These are phyloP conservation scores for Drosophila azteca DNA, from an alignment of 1,140 invertebrate species.

Conservation along the genomic window DNA sequence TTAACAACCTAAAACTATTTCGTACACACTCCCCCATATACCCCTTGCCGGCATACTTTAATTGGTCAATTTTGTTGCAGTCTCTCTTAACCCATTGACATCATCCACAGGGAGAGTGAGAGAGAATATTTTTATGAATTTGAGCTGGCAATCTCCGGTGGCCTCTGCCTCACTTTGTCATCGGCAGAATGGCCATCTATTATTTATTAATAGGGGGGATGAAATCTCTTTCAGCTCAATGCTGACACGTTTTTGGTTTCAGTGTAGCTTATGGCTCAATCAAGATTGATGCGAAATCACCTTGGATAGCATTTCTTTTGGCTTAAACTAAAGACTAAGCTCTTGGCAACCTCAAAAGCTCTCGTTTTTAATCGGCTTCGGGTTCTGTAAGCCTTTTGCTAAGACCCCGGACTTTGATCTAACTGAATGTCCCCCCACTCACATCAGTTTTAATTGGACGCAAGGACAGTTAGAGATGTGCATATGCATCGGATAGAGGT, in stretches of 20 bases:
- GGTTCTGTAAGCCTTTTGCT: slow-evolving; percentile 22
- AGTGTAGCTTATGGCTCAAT: not conserved
- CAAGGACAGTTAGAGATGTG: slow-evolving; percentile 1
- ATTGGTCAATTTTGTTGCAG: slow-evolving; percentile 54
- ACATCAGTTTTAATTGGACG: slow-evolving; percentile 38
- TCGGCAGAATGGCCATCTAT: slow-evolving; percentile 25
- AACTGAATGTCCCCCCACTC: slow-evolving; percentile 18
- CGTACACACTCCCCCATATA: not conserved
- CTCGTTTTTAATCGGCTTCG: slow-evolving; percentile 24
- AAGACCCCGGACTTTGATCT: not conserved
- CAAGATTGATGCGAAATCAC: not conserved
- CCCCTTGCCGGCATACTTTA: slow-evolving; percentile 15
- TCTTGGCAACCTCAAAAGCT: slow-evolving; percentile 12
- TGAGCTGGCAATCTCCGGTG: not conserved
- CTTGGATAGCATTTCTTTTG: not conserved
- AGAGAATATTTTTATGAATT: slow-evolving; percentile 4
- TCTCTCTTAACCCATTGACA: slow-evolving; percentile 17
- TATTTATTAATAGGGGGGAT: slow-evolving; percentile 24
- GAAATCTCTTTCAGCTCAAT: slow-evolving; percentile 37
- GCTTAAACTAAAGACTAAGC: slow-evolving; percentile 9
- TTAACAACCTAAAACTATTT: slow-evolving; percentile 59
- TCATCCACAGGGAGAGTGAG: not conserved
- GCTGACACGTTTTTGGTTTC: slow-evolving; percentile 25
- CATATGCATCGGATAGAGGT: slow-evolving; percentile 8
- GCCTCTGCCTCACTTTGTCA: slow-evolving; percentile 6